Evolutionary conservation across 92 coral and sea anemone species (phyloP).

Genomic region (Pocillopora meandrina): DNA sequence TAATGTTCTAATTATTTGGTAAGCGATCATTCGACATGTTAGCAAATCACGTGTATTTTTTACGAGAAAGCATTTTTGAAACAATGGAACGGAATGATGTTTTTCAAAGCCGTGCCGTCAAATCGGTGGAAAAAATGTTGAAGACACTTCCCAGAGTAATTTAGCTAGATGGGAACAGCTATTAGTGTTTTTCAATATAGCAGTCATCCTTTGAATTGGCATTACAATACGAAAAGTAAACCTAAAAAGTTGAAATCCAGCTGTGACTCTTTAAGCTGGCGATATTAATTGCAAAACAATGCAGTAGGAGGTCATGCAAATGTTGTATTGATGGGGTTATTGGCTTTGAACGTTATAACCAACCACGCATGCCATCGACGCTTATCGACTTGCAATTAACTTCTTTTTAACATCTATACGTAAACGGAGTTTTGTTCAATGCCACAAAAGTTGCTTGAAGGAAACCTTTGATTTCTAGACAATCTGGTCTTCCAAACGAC

Average conservation of each 20-base stretch:
- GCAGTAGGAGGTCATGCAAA: neutral
- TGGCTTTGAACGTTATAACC: neutral
- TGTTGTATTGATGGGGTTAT: neutral
- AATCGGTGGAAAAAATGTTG: neutral
- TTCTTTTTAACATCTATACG: neutral
- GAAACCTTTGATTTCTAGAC: too few species aligned
- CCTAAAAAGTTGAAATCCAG: constrained; percentile 7
- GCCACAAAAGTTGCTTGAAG: too few species aligned
- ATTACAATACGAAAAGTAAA: constrained; percentile 7
- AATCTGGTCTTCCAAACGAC: too few species aligned
- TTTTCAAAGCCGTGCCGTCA: too few species aligned
- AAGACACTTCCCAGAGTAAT: neutral
- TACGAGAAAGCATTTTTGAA: too few species aligned
- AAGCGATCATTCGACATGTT: too few species aligned
- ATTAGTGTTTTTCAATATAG: neutral
- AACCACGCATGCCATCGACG: neutral
- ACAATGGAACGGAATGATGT: too few species aligned
- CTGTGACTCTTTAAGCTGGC: constrained; percentile 15
- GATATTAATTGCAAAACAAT: constrained; percentile 4
- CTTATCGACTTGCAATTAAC: constrained; percentile 19
- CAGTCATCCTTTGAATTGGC: neutral
- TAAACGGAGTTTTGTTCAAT: neutral
- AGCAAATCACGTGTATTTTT: too few species aligned
- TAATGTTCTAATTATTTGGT: too few species aligned
- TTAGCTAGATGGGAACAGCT: neutral